Conservation (phyloP, 2,113 vertebrate genomes). For the Callorhinus ursinus region DNA sequence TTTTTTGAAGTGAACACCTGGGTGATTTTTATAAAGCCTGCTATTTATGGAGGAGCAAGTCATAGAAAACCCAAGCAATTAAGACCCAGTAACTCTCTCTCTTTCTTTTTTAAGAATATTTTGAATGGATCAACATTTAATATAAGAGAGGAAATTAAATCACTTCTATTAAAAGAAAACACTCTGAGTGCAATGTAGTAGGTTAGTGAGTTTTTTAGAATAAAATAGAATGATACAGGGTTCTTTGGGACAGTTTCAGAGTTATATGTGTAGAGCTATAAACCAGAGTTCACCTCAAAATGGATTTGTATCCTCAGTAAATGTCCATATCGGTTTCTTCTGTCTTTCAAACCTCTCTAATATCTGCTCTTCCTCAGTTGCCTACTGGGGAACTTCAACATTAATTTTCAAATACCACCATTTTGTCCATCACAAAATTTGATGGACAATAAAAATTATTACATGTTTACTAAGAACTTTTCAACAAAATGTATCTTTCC, state of each 20-base stretch:
- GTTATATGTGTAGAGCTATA: not conserved
- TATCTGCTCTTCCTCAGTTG: not conserved
- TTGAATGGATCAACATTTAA: not conserved
- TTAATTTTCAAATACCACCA: not conserved
- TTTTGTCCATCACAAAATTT: not conserved
- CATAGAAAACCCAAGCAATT: conserved; percentile 45
- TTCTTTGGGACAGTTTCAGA: not conserved
- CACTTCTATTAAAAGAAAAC: not conserved
- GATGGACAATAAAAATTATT: not conserved
- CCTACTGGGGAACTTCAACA: not conserved
- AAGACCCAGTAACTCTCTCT: not conserved
- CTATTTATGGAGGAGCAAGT: conserved; percentile 15
- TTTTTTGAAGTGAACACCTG: conserved; percentile 46
- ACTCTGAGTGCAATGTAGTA: not conserved
- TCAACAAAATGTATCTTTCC: not conserved
- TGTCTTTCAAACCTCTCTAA: not conserved
- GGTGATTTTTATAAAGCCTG: conserved; percentile 49
- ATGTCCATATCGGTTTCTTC: not conserved
- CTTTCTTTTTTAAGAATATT: not conserved
- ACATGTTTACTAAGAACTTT: not conserved
- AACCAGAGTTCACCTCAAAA: not conserved
- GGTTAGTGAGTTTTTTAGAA: not conserved
- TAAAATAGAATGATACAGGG: not conserved
- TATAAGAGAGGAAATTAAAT: not conserved
- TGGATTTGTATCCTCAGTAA: not conserved